Evolutionary conservation across 1,140 invertebrate species (phyloP).

Genomic region (Temnothorax nylanderi): DNA sequence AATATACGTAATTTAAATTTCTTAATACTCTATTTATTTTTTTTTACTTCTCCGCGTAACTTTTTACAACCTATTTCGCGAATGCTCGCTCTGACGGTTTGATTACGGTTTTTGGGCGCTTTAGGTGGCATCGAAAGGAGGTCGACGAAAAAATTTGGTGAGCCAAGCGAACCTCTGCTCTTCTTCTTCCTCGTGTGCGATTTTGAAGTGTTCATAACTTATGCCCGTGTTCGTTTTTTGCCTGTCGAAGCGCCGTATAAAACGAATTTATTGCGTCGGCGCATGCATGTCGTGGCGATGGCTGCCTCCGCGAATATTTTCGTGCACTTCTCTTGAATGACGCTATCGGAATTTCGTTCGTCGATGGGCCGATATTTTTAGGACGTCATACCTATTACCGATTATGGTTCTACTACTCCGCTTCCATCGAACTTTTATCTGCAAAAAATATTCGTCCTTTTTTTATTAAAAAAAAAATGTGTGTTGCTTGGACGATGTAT

Average conservation of each 20-base stretch:
- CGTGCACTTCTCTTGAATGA: conserved; percentile 53
- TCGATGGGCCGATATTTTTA: conserved; percentile 68
- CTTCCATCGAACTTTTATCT: conserved; percentile 17
- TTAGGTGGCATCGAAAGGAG: background rate
- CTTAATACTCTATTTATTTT: background rate
- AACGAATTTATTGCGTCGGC: conserved; percentile 79
- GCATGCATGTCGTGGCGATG: conserved; percentile 75
- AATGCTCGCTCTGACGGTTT: background rate
- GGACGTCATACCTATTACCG: conserved; percentile 62
- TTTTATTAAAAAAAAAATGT: background rate
- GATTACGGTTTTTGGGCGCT: conserved; percentile 1
- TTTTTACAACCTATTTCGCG: background rate
- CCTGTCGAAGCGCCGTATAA: conserved; percentile 80
- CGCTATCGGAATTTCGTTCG: conserved; percentile 70
- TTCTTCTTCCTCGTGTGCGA: conserved; percentile 68
- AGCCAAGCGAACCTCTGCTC: conserved; percentile 41
- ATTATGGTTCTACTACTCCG: conserved; percentile 37
- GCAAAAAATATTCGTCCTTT: conserved; percentile 27
- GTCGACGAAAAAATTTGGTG: conserved; percentile 62
- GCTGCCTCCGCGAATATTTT: conserved; percentile 71
- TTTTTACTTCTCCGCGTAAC: background rate
- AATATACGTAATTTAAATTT: conserved; percentile 4
- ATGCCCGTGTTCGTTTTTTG: conserved; percentile 77
- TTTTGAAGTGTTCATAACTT: conserved; percentile 80
- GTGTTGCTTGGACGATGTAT: conserved; percentile 4